phyloP scores from a whole-genome alignment of 2,888 invertebrate genomes.

The Heterodera filipjevi region DNA sequence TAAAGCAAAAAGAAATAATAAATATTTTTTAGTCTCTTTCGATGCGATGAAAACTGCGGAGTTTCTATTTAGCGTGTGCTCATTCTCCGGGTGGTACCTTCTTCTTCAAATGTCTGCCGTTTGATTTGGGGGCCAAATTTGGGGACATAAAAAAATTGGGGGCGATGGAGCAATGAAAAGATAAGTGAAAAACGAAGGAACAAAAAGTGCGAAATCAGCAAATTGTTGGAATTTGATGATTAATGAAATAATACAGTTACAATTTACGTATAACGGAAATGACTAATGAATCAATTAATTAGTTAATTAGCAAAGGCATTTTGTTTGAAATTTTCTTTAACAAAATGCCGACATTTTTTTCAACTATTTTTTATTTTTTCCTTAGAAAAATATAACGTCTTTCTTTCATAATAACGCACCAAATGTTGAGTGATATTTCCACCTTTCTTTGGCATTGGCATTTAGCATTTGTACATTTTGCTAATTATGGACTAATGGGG shows the following conservation, averaged over 20 bases:
- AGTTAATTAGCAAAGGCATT: too few relatives aligned
- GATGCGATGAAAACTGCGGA: neutral
- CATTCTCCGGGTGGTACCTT: constrained; percentile 3
- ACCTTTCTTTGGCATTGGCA: neutral
- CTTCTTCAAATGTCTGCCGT: neutral
- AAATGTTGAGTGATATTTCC: too few relatives aligned
- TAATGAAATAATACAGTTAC: neutral
- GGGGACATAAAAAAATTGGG: neutral
- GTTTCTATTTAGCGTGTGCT: neutral
- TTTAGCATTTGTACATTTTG: too few relatives aligned
- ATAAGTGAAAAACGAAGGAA: neutral
- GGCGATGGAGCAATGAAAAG: neutral
- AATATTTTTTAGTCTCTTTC: too few relatives aligned
- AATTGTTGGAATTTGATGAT: neutral
- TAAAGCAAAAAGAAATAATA: too few relatives aligned
- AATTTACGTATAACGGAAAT: too few relatives aligned
- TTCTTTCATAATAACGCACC: too few relatives aligned
- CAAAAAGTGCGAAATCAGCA: neutral
- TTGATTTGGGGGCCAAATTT: constrained; percentile 1
- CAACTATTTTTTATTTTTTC: neutral
- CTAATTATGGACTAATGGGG: too few relatives aligned
- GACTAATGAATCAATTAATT: too few relatives aligned
- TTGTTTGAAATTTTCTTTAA: too few relatives aligned
- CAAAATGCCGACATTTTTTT: too few relatives aligned
- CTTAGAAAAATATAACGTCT: neutral